These are phyloP conservation scores for Volucella inanis DNA, from an alignment of 2,888 invertebrate species.

Conservation along the genomic window DNA sequence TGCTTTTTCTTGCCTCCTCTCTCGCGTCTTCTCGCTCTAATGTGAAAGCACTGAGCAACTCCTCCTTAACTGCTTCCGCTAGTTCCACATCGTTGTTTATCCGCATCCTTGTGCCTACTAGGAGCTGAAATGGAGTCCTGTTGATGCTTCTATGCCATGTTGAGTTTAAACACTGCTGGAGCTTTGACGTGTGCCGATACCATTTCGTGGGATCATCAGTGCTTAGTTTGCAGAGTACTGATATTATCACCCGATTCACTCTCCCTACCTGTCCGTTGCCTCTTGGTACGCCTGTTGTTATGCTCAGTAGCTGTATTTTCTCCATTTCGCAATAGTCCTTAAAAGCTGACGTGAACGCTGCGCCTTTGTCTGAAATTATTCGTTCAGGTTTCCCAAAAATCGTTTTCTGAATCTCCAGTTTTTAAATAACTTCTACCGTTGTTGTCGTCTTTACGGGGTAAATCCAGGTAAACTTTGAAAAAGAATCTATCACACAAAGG, in stretches of 20 bases:
- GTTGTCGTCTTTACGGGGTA: too few relatives aligned
- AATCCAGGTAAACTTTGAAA: conserved; percentile 15
- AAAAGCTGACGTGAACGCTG: conserved; percentile 6
- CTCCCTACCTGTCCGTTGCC: neutral
- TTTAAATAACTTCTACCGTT: too few relatives aligned
- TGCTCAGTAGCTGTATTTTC: neutral
- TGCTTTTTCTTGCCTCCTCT: neutral
- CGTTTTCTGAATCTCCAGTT: neutral
- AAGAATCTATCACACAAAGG: neutral
- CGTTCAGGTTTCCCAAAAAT: conserved; percentile 14
- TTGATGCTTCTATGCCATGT: too few relatives aligned
- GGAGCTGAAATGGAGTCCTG: too few relatives aligned
- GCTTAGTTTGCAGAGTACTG: too few relatives aligned
- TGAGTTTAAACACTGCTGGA: too few relatives aligned
- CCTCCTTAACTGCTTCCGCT: neutral
- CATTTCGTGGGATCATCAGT: neutral
- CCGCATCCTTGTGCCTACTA: neutral
- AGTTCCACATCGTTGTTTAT: neutral
- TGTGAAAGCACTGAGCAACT: too few relatives aligned
- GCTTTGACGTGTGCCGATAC: too few relatives aligned
- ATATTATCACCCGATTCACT: too few relatives aligned
- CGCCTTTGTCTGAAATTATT: conserved; percentile 14
- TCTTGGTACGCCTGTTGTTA: neutral
- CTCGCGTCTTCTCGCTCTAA: too few relatives aligned
- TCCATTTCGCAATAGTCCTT: conserved; percentile 19